Evolutionary conservation across 2,888 invertebrate species (phyloP), one percentile per base, ranked within the genome.

Genomic region (Rugalucina vietnamica): DNA sequence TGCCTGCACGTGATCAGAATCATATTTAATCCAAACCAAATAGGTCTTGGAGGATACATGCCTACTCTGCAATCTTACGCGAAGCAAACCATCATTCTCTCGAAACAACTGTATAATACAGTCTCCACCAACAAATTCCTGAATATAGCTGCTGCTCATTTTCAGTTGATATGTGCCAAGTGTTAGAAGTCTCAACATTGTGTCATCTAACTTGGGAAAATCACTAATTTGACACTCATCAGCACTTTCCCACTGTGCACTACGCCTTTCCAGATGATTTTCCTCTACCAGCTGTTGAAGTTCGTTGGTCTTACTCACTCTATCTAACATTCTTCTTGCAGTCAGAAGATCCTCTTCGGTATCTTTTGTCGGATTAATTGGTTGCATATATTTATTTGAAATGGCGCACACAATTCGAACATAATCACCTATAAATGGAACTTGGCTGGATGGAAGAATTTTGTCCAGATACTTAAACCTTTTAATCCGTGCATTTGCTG

Each of bases 401-500:
- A 82, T 21, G 5, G 83, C 79, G 74, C 85, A 88, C 12, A 85
- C 81, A 24, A 83, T 87, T 14, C 80, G 49, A 0, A 88, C 76
- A 76, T 77, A 80, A 39, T 85, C 84, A 4, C 85, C 88, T 21
- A 85, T 85, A 37, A 43, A 80, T 36, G 80, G 84, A 18, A 88
- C 65, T 50, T 88, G 85, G 57, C 60, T 85, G 5, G 79, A 82
- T 69, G 80, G 78, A 32, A 84, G 70, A 8, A 76, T 54, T 27
- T 72, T 34, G 77, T 79, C 80, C 4, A 87, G 34, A 49, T 82
- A 80, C 54, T 70, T 77, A 54, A 72, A 87, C 14, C 74, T 32
- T 71, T 87, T 87, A 29, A 87, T 82, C 18, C 84, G 24, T 1
- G 81, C 72, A 54, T 87, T 87, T 54, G 85, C 84, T 8, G 83